These are phyloP conservation scores for Synergus gifuensis DNA, from an alignment of 2,888 invertebrate genomes.

Conservation along the genomic window DNA sequence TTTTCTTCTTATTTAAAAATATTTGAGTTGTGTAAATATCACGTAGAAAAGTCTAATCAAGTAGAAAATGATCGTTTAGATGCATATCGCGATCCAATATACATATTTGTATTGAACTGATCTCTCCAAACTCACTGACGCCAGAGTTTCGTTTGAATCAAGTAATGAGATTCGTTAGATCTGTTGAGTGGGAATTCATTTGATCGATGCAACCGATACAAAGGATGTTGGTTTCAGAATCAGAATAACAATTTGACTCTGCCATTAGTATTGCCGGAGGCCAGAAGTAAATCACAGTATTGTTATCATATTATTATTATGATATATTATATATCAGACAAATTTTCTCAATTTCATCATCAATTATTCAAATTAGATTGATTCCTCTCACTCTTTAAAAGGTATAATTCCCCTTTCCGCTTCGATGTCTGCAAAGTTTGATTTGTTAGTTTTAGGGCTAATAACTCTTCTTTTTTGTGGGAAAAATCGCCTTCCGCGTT, in stretches of 20 bases:
- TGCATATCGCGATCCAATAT: conserved; percentile 9
- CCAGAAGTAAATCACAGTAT: neutral
- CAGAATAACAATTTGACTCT: conserved; percentile 32
- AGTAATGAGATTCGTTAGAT: conserved; percentile 24
- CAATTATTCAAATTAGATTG: neutral
- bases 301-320: conserved; percentile 6
- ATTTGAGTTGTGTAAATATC: neutral
- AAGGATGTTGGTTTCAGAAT: conserved; percentile 10
- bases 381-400: neutral
- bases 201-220: conserved; percentile 12
- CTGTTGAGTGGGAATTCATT: conserved; percentile 28
- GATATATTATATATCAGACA: neutral
- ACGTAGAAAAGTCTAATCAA: neutral
- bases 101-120: neutral
- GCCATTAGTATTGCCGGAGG: conserved; percentile 17
- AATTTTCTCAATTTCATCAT: neutral
- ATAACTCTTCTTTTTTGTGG: too few species aligned
- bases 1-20: neutral
- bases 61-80: neutral
- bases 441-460: too few species aligned
- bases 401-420: neutral
- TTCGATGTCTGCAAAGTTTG: neutral
- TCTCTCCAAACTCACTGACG: conserved; percentile 2
- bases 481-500: too few species aligned
- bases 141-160: conserved; percentile 17